phyloP scores from a whole-genome alignment of 2,888 invertebrate genomes.

The Clivina fossor region DNA sequence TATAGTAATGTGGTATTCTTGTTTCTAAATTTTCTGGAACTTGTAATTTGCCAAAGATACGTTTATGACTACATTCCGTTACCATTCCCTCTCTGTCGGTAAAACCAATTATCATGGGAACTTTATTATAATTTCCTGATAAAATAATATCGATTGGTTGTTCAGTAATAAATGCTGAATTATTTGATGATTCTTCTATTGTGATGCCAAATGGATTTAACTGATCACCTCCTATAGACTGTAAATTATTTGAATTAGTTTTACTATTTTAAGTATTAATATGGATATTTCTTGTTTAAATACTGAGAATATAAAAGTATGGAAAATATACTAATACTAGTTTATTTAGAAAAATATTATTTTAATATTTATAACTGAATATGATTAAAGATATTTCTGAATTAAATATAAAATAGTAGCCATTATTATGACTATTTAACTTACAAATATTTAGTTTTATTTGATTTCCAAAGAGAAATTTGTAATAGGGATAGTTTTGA shows the following conservation, averaged over 20 bases:
- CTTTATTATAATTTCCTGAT: slow-evolving; percentile 42
- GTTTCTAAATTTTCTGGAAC: slow-evolving; percentile 37
- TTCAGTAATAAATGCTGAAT: slow-evolving; percentile 41
- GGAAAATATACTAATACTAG: no score
- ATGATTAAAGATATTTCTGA: neutral
- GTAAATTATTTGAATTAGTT: neutral
- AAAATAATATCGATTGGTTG: slow-evolving; percentile 41
- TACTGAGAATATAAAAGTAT: no score
- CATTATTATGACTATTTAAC: no score
- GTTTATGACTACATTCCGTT: slow-evolving; percentile 37
- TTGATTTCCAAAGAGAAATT: no score
- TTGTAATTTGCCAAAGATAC: slow-evolving; percentile 29
- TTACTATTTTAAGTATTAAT: no score
- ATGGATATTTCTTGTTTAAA: no score
- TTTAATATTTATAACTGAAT: neutral
- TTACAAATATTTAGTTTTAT: no score
- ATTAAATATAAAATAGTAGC: slow-evolving; percentile 1
- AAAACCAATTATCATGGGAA: slow-evolving; percentile 45
- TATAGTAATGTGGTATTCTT: slow-evolving; percentile 42
- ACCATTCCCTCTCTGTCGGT: slow-evolving; percentile 44
- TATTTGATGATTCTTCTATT: slow-evolving; percentile 39
- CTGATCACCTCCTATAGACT: slow-evolving; percentile 1
- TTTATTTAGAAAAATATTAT: no score
- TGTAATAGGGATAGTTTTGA: no score
- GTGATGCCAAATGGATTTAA: slow-evolving; percentile 37